phyloP scores from a whole-genome alignment of 2,797 vertebrate species.

The Pagetopsis macropterus region DNA sequence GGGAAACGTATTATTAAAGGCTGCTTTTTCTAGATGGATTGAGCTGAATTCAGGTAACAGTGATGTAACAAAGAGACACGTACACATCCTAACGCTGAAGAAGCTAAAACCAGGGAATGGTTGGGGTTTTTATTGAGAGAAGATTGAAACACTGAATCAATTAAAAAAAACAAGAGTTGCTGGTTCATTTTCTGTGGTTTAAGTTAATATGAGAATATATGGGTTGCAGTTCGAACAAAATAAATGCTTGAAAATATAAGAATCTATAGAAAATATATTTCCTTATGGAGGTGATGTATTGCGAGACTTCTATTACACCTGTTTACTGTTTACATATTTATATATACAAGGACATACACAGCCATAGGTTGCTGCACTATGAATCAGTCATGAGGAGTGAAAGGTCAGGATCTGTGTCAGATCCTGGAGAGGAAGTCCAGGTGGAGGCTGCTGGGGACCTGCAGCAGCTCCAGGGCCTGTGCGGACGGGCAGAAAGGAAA shows the following conservation, averaged over 20 bases:
- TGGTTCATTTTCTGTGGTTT: not conserved
- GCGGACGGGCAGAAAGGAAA: slow-evolving; percentile 92
- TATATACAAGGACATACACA: slow-evolving; percentile 21
- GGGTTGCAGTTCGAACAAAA: not conserved
- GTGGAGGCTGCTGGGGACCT: slow-evolving; percentile 93
- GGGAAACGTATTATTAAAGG: not conserved
- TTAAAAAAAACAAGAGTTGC: not conserved
- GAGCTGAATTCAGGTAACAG: not conserved
- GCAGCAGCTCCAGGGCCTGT: slow-evolving; percentile 91
- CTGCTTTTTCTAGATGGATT: not conserved
- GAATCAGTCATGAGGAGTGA: slow-evolving; percentile 24
- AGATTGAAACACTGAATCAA: not conserved
- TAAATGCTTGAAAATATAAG: not conserved
- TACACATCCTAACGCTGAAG: not conserved
- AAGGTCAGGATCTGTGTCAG: slow-evolving; percentile 70
- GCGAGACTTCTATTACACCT: not conserved
- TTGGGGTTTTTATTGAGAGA: not conserved
- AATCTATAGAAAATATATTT: not conserved
- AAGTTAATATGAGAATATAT: not conserved
- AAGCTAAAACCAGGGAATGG: not conserved
- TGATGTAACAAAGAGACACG: not conserved
- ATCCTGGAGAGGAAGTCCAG: slow-evolving; percentile 91
- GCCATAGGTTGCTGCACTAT: not conserved
- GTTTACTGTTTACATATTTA: slow-evolving; percentile 17
- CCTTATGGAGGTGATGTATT: not conserved